Percentiles rank a stretch among this genome's conserved stretches.
phyloP scores from a whole-genome alignment of 37 sponge, comb jelly and placozoan genomes.

The Amphimedon queenslandica region DNA sequence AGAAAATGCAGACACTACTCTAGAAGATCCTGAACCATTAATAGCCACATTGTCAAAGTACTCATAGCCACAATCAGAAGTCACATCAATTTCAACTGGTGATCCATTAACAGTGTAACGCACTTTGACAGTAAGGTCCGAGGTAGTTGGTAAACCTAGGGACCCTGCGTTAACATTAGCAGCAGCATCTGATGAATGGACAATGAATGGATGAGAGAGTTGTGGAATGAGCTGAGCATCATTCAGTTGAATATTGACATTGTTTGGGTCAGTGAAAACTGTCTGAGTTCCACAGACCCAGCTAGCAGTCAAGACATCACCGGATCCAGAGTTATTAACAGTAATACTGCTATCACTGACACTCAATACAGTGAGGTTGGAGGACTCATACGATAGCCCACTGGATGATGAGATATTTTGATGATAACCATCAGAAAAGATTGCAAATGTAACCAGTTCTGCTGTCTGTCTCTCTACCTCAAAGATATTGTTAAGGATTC shows the following conservation, averaged over 20 bases:
- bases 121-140: conserved; percentile 18
- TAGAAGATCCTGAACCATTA: no score
- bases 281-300: conserved; percentile 26
- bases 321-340: conserved; percentile 24
- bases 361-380: conserved; percentile 5
- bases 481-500: conserved; percentile 26
- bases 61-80: no score
- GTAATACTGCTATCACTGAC: conserved; percentile 6
- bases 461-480: conserved; percentile 22
- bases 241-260: conserved; percentile 17
- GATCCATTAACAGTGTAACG: neutral
- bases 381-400: conserved; percentile 28
- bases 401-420: neutral
- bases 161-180: conserved; percentile 1
- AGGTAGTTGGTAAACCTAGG: neutral
- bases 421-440: conserved; percentile 48
- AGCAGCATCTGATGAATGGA: conserved; percentile 24
- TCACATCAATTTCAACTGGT: conserved; percentile 13
- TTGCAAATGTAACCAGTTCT: conserved; percentile 16
- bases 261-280: neutral
- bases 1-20: neutral
- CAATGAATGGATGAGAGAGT: conserved; percentile 2
- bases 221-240: conserved; percentile 10
- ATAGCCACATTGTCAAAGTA: no score
- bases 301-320: conserved; percentile 22